phyloP scores from a whole-genome alignment of 1,140 invertebrate genomes.

The Papilio polytes region DNA sequence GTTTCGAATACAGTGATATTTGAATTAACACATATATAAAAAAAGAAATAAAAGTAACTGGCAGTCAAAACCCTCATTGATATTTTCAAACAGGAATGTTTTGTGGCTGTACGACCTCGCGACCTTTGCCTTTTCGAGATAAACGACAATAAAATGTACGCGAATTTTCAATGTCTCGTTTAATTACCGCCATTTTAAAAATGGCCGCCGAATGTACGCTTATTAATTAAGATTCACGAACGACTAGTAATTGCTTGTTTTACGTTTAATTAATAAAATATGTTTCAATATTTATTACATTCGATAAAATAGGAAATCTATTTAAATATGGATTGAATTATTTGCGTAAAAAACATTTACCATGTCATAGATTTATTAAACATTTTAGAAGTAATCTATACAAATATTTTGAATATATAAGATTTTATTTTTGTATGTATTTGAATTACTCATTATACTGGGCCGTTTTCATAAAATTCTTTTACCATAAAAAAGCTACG shows the following conservation, averaged over 20 bases:
- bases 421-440: no score
- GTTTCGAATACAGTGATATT: no score
- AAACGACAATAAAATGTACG: constrained; percentile 21
- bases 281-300: background rate
- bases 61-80: background rate
- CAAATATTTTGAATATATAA: no score
- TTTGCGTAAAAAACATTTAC: background rate
- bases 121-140: constrained; percentile 10
- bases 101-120: constrained; percentile 7
- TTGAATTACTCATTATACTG: no score
- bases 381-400: background rate
- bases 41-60: background rate
- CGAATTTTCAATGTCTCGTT: constrained; percentile 15
- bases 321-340: background rate
- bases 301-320: background rate
- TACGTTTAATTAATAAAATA: background rate
- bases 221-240: constrained; percentile 16
- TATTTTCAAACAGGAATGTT: background rate
- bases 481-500: no score
- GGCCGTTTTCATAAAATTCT: no score
- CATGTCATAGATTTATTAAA: no score
- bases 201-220: background rate
- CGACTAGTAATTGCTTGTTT: constrained; percentile 9
- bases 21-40: no score
- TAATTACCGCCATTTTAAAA: constrained; percentile 23